Conservation (phyloP, 2,888 invertebrate genomes). For the Athalia rosae region DNA sequence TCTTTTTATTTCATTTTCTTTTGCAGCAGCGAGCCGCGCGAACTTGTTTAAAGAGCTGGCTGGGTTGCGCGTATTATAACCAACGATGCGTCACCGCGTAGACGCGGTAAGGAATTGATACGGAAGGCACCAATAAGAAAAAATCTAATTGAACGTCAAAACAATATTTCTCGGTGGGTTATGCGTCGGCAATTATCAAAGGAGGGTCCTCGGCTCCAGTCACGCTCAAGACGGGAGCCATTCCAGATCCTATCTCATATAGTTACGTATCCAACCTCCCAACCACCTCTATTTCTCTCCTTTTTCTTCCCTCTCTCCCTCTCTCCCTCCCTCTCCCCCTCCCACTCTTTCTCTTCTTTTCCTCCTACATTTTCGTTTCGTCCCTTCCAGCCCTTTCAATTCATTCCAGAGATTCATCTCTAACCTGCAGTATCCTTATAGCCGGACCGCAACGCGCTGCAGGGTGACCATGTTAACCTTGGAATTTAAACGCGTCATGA, state of each 20-base stretch:
- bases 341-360: slow-evolving; percentile 42
- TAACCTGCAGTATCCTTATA: slow-evolving; percentile 9
- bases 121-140: slow-evolving; percentile 41
- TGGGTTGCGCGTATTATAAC: not conserved
- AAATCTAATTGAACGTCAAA: slow-evolving; percentile 58
- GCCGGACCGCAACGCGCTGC: not conserved
- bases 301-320: slow-evolving; percentile 36
- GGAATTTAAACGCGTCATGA: not conserved
- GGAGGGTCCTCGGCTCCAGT: slow-evolving; percentile 61
- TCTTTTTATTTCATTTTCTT: not conserved
- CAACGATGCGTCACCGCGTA: slow-evolving; percentile 37
- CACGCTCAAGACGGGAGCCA: slow-evolving; percentile 71
- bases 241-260: slow-evolving; percentile 68
- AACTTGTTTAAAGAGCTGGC: slow-evolving; percentile 39
- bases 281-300: slow-evolving; percentile 48
- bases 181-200: slow-evolving; percentile 67
- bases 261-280: slow-evolving; percentile 45
- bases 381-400: slow-evolving; percentile 55
- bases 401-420: slow-evolving; percentile 60
- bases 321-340: slow-evolving; percentile 47
- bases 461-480: not conserved
- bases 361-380: slow-evolving; percentile 42
- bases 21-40: slow-evolving; percentile 10
- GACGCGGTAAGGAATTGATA: slow-evolving; percentile 27
- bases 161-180: slow-evolving; percentile 54